Conservation (phyloP, 2,888 invertebrate genomes). For the Carabus problematicus region DNA sequence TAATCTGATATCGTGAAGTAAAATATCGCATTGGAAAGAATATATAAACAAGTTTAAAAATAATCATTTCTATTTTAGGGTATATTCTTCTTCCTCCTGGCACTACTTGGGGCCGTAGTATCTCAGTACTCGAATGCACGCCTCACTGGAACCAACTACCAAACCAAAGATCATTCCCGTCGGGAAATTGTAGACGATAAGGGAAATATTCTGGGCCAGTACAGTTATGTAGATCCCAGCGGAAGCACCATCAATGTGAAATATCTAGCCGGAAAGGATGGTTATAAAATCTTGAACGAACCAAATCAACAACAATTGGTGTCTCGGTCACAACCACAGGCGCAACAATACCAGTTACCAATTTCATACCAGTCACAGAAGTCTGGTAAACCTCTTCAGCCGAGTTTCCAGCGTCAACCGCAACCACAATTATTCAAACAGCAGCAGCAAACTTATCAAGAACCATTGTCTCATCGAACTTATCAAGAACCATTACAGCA, state of each 20-base stretch:
- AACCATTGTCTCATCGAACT: neutral
- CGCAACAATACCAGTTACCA: neutral
- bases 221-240: constrained; percentile 67
- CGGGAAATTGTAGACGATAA: constrained; percentile 12
- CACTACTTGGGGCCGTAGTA: constrained; percentile 1
- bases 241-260: constrained; percentile 71
- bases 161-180: constrained; percentile 9
- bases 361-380: no score
- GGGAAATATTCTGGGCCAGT: constrained; percentile 23
- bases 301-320: neutral
- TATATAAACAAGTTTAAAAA: no score
- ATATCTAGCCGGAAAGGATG: constrained; percentile 61
- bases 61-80: neutral
- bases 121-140: constrained; percentile 8
- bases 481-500: neutral
- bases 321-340: neutral
- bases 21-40: no score
- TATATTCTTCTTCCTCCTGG: constrained; percentile 6
- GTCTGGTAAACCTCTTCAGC: no score
- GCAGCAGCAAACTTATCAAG: neutral
- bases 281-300: constrained; percentile 58
- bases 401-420: neutral
- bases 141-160: constrained; percentile 20
- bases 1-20: no score
- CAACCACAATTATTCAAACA: neutral